Percentiles rank a stretch among this genome's conserved stretches.
These are phyloP conservation scores for Tychaedon coryphoeus DNA, from an alignment of 2,113 vertebrate species.

Conservation along the genomic window DNA sequence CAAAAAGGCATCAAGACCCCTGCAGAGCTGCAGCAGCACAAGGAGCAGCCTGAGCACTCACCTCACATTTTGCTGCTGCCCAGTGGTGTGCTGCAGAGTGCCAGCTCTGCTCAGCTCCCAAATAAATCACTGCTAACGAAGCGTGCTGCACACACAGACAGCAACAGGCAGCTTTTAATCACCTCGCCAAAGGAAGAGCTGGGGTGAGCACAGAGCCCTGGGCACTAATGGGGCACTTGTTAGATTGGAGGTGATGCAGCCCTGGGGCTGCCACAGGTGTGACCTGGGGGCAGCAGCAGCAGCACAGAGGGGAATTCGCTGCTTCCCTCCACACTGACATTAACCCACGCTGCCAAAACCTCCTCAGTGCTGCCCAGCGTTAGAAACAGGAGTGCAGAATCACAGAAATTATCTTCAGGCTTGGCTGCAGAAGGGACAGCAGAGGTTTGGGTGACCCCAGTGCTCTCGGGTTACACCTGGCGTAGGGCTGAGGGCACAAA, in stretches of 20 bases:
- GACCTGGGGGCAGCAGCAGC: background rate
- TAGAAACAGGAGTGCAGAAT: background rate
- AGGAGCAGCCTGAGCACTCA: background rate
- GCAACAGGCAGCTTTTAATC: constrained; percentile 64
- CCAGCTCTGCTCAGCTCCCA: constrained; percentile 43
- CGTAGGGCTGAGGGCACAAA: background rate
- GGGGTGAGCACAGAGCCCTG: constrained; percentile 13
- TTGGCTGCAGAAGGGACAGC: background rate
- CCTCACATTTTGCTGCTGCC: background rate
- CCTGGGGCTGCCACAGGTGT: background rate
- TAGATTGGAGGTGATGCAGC: background rate
- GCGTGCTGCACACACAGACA: constrained; percentile 50
- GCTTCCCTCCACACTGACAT: fast-evolving
- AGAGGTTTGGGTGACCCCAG: fast-evolving
- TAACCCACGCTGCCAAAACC: background rate
- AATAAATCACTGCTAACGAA: constrained; percentile 75
- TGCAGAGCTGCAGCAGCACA: background rate
- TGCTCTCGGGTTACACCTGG: background rate
- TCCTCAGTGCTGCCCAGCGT: background rate
- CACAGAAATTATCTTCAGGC: background rate
- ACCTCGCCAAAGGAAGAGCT: constrained; percentile 35
- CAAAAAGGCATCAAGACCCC: background rate
- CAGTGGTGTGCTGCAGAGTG: constrained; percentile 5
- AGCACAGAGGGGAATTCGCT: background rate
- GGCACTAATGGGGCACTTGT: background rate